Percentiles rank a stretch among this genome's conserved stretches.
Evolutionary conservation across 1,140 invertebrate genomes (phyloP).

Genomic region (Homarus americanus): DNA sequence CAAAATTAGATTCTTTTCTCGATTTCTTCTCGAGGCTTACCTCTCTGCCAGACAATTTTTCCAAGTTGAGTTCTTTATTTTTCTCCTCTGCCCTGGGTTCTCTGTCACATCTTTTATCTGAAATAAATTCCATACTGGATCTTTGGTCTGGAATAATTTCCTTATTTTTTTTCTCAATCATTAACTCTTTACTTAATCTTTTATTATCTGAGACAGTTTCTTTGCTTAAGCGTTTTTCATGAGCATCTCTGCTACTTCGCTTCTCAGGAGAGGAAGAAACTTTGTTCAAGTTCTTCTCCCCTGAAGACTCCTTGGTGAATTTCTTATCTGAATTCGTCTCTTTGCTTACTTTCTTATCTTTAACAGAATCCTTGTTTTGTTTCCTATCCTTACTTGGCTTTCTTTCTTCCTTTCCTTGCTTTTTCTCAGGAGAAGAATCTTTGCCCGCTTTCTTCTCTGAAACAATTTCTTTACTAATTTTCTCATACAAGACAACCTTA

Average conservation of each 20-base stretch:
- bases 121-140: not conserved
- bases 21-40: not conserved
- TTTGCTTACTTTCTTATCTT: slow-evolving; percentile 19
- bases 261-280: slow-evolving; percentile 19
- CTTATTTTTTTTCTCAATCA: slow-evolving; percentile 6
- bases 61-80: not conserved
- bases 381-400: slow-evolving; percentile 35
- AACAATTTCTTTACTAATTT: slow-evolving; percentile 4
- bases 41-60: not conserved
- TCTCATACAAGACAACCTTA: not conserved
- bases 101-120: not conserved
- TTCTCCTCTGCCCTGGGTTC: slow-evolving; percentile 11
- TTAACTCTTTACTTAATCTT: slow-evolving; percentile 20
- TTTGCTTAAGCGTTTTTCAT: slow-evolving; percentile 27
- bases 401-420: slow-evolving; percentile 37
- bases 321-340: slow-evolving; percentile 22
- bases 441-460: slow-evolving; percentile 14
- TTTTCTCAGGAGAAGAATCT: slow-evolving; percentile 42
- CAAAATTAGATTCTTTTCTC: slow-evolving; percentile 11
- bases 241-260: slow-evolving; percentile 1
- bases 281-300: slow-evolving; percentile 19
- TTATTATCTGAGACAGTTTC: slow-evolving; percentile 20
- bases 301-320: not conserved
- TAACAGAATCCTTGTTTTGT: slow-evolving; percentile 21
- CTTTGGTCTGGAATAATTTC: not conserved